Evolutionary conservation across 1,140 invertebrate genomes (phyloP), one percentile per base, ranked within the genome.

Genomic region (Parapsyche elsis): DNA sequence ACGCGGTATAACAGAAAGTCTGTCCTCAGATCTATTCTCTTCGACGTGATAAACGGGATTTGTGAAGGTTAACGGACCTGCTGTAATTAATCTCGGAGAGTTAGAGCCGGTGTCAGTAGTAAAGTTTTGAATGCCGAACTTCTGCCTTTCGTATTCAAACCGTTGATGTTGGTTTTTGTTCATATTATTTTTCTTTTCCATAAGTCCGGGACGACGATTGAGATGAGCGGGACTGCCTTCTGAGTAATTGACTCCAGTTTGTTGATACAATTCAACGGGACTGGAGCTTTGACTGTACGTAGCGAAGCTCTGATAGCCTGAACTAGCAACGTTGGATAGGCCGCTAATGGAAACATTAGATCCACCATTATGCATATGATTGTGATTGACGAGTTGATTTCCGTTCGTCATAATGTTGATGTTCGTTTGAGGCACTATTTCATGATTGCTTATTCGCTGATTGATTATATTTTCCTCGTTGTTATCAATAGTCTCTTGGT

Each of bases 281-380:
- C 95, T 96, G 83, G 94, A 96, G 79, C 95, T 96, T 86, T 96
- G 95, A 84, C 95, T 96, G 86, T 96, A 96, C 5, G 95, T 95
- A 4, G 94, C 94, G 84, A 96, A 95, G 84, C 95, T 96, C 87
- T 97, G 96, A 86, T 97, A 97, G 0, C 95, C 95, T 0, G 95
- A 96, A 23, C 95, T 96, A 0, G 94, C 95, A 75, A 95, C 94
- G 80, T 94, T 95, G 19, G 94, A 95, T 45, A 95, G 85, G 77
- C 94, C 94, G 79, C 94, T 94, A 77, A 96, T 95, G 0, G 94
- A 95, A 1, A 92, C 90, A 84, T 94, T 93, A 64, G 92, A 93
- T 45, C 92, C 92, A 84, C 92, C 92, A 46, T 90, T 91, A 38
- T 80, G 73, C 0, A 76, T 64, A 16, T 80, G 79, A 64, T 75